These are phyloP conservation scores for Phocides pigmalion DNA, from an alignment of 1,140 invertebrate genomes.

Conservation along the genomic window DNA sequence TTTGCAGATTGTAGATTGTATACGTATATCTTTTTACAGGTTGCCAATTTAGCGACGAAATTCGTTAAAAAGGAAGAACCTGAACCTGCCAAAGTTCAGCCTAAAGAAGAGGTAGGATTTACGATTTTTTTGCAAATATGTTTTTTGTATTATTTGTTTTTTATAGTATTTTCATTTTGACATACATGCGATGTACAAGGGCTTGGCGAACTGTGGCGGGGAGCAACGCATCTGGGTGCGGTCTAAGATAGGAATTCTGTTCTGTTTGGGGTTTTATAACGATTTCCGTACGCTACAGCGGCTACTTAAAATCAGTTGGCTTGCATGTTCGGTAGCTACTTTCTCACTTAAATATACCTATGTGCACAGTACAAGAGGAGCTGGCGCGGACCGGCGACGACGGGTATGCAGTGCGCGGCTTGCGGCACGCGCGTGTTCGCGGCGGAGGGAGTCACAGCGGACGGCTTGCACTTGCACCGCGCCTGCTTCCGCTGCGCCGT, in stretches of 20 bases:
- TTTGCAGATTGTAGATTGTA: neutral
- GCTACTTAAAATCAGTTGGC: too few relatives aligned
- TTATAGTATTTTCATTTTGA: too few relatives aligned
- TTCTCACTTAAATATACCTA: neutral
- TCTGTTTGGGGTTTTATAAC: too few relatives aligned
- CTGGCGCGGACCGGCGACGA: slow-evolving; percentile 61
- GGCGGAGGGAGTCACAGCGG: slow-evolving; percentile 65
- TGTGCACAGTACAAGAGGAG: slow-evolving; percentile 48
- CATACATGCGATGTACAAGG: too few relatives aligned
- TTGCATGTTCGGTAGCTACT: too few relatives aligned
- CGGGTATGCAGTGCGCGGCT: slow-evolving; percentile 64
- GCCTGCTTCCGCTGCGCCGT: slow-evolving; percentile 73
- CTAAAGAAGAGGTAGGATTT: slow-evolving; percentile 63
- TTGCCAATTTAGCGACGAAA: slow-evolving; percentile 69
- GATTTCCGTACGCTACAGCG: too few relatives aligned
- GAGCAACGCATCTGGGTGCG: too few relatives aligned
- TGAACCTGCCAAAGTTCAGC: slow-evolving; percentile 45
- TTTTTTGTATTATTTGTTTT: too few relatives aligned
- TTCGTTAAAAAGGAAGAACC: slow-evolving; percentile 69
- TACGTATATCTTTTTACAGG: slow-evolving; percentile 46
- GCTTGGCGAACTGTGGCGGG: too few relatives aligned
- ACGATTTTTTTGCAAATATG: too few relatives aligned
- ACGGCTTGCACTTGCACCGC: slow-evolving; percentile 69
- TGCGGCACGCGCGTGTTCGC: slow-evolving; percentile 71
- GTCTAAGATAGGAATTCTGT: too few relatives aligned